Evolutionary conservation across 2,888 invertebrate species (phyloP), one percentile per base, ranked within the genome.

Genomic region (Plagodis pulveraria): DNA sequence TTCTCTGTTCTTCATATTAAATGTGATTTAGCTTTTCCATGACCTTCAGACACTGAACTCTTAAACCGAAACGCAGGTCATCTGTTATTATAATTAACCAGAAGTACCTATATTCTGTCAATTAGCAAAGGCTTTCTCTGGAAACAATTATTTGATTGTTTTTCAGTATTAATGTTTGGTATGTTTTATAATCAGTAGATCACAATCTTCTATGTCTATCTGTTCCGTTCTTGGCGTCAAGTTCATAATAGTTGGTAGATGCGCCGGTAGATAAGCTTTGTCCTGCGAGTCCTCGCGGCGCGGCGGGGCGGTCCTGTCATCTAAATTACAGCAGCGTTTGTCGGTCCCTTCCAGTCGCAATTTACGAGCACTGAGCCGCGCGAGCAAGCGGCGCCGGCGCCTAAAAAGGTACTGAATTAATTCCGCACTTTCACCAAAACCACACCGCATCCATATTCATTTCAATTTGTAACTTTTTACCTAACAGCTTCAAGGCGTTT

Each of bases 231-330:
- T 84, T 73, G 69, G 76, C 70, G 89, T 89, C 88, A 85, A 83
- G 85, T 81, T 84, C 84, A 86, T 90, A 91, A 91, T 90, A 86
- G 87, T 81, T 84, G 83, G 74, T 84, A 87, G 91, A 91, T 92
- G 85, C 77, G 78, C 76, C 75, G 74, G 73, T 70, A 81, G 91
- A 92, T 91, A 91, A 84, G 81, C 84, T 83, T 84, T 84, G 82
- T 83, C 70, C 62, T 48, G 67, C 63, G 65, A 2, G n/a, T 44
- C 42, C 42, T 22, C 22, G 22, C 22, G 22, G 71, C 72, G 73
- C 74, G 72, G 72, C 72, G 73, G 74, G 72, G 72, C 72, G 73
- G 73, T 67, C 73, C 67, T 89, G 91, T 91, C 91, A 89, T 85
- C 89, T 88, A 87, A 91, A 90, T 91, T 87, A 89, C 87, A 72